phyloP scores from a whole-genome alignment of 2,888 invertebrate species.

The Rhingia campestris region DNA sequence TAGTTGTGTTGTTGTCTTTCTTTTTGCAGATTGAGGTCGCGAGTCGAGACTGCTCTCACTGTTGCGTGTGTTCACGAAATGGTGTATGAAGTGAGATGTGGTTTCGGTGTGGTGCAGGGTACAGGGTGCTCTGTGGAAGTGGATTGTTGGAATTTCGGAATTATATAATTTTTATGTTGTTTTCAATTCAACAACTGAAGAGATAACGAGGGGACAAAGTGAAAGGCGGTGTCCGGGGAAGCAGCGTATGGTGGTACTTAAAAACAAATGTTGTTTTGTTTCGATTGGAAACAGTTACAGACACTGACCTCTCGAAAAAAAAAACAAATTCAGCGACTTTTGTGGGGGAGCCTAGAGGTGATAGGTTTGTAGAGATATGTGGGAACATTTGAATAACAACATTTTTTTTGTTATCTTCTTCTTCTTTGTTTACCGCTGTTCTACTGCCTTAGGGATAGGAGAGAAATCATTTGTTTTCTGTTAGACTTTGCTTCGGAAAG shows the following conservation, averaged over 20 bases:
- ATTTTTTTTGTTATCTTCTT: not conserved
- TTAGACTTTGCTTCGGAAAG: slow-evolving; percentile 60
- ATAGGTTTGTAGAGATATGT: not conserved
- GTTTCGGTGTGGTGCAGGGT: not conserved
- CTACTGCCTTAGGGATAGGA: not conserved
- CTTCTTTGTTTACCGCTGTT: not conserved
- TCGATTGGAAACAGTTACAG: slow-evolving; percentile 16
- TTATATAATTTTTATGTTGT: slow-evolving; percentile 67
- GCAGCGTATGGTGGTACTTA: slow-evolving; percentile 5
- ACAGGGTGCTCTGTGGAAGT: slow-evolving; percentile 49
- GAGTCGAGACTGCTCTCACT: slow-evolving; percentile 57
- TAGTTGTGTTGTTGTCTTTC: slow-evolving; percentile 46
- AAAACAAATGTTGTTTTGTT: slow-evolving; percentile 49
- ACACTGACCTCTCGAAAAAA: not conserved
- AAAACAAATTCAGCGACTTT: not conserved
- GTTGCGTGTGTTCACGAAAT: slow-evolving; percentile 46
- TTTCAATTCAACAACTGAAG: slow-evolving; percentile 7
- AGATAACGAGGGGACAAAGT: slow-evolving; percentile 22
- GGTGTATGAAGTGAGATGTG: not conserved
- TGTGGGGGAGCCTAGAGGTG: slow-evolving; percentile 1
- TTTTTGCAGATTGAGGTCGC: slow-evolving; percentile 65
- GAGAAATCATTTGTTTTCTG: slow-evolving; percentile 44
- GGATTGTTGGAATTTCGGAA: slow-evolving; percentile 69
- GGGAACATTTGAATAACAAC: slow-evolving; percentile 45
- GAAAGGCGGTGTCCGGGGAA: slow-evolving; percentile 15